Evolutionary conservation across 1,140 invertebrate genomes (phyloP), one percentile per base, ranked within the genome.

Genomic region (Pachypeltis micranthus): DNA sequence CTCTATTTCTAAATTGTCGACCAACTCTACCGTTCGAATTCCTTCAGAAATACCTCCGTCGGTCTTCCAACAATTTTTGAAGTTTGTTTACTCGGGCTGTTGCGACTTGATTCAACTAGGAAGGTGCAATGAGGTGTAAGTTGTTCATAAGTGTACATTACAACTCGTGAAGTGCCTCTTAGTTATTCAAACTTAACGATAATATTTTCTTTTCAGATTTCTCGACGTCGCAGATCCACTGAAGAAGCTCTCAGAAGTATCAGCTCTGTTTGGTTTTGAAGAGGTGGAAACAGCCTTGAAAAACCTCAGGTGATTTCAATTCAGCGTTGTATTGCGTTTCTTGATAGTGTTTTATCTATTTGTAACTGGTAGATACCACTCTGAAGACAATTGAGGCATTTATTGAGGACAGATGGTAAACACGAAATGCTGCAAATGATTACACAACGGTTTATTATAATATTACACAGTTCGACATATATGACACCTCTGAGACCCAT

Each of bases 51-150:
- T 83, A 0, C 74, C 81, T 55, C 76, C 81, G 1, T 77, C 80
- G 14, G 78, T 85, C 21, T 85, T 88, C 70, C 75, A 83, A 51
- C 78, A 86, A 67, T 71, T 88, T 7, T 68, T 88, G 4, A 68
- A 73, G 25, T 88, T 74, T 71, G 79, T 87, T 57, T 90, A 88
- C 68, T 84, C 81, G 10, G 81, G 82, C 27, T 76, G 73, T 0
- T 87, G 85, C 73, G 80, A 83, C 68, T 75, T 85, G 3, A 70
- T 81, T 0, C 74, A 76, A 34, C 57, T 74, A 54, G 83, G 82
- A 3, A 73, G 77, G 28, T 77, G 76, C 65, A 63, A 68, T 1
- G 66, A 77, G 31, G 73, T 39, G 66, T 28, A 47, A 61, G 55
- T 66, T n/a, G n/a, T n/a, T n/a, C n/a, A n/a, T n/a, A n/a, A n/a